These are phyloP conservation scores for Pseudomugil gertrudae DNA, from an alignment of 2,797 vertebrate genomes.

Conservation along the genomic window DNA sequence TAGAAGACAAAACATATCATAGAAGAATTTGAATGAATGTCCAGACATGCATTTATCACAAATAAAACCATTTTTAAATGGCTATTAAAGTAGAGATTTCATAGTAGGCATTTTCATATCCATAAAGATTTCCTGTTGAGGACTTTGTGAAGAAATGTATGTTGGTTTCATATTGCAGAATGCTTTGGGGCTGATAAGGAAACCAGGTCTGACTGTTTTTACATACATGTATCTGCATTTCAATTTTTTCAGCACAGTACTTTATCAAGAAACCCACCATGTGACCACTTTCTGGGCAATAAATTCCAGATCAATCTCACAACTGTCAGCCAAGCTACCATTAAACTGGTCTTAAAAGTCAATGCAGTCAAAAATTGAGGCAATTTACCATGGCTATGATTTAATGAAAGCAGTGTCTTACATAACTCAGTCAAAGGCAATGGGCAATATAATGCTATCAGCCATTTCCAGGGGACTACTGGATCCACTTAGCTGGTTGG, in stretches of 20 bases:
- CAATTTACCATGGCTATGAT: conserved; percentile 55
- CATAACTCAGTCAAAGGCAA: conserved; percentile 56
- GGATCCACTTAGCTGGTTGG: conserved; percentile 29
- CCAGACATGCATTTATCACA: neutral
- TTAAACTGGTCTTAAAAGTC: conserved; percentile 67
- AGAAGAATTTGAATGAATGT: neutral
- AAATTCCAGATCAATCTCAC: conserved; percentile 70
- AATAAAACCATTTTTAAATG: neutral
- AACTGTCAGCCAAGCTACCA: conserved; percentile 55
- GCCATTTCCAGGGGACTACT: conserved; percentile 44
- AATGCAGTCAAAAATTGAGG: conserved; percentile 49
- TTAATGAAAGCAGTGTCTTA: conserved; percentile 49
- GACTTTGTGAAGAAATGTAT: neutral
- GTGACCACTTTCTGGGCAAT: conserved; percentile 58
- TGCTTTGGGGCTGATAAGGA: conserved; percentile 10
- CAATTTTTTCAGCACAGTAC: conserved; percentile 48
- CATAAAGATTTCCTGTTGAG: neutral
- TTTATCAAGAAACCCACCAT: conserved; percentile 48
- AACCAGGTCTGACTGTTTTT: conserved; percentile 19
- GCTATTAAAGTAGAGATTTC: too few species aligned
- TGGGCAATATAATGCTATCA: conserved; percentile 63
- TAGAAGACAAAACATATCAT: neutral
- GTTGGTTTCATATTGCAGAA: conserved; percentile 13
- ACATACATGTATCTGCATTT: conserved; percentile 29
- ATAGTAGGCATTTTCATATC: neutral